Evolutionary conservation across 2,797 vertebrate genomes (phyloP).

Genomic region (Hypotaenidia okinawae): DNA sequence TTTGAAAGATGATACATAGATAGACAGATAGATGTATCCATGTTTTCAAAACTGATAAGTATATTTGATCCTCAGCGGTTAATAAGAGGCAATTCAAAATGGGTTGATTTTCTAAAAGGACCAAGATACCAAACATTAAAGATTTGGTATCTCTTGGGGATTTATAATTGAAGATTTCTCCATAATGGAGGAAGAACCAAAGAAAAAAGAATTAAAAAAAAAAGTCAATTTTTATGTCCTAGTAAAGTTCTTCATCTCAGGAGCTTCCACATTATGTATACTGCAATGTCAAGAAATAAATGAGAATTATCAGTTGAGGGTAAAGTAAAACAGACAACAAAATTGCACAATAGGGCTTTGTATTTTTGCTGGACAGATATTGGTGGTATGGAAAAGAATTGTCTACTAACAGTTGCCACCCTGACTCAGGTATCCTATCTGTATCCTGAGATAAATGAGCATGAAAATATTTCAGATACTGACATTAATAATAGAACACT

Average conservation of each 20-base stretch:
- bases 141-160: not conserved
- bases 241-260: not conserved
- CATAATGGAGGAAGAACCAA: not conserved
- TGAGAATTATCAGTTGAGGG: not conserved
- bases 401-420: not conserved
- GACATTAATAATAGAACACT: not conserved
- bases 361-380: not conserved
- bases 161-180: not conserved
- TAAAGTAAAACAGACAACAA: not conserved
- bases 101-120: not conserved
- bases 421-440: not conserved
- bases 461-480: not conserved
- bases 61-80: not conserved
- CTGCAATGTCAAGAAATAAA: conserved; percentile 5
- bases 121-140: not conserved
- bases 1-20: not conserved
- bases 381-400: not conserved
- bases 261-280: not conserved
- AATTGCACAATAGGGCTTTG: not conserved
- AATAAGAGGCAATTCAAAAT: not conserved
- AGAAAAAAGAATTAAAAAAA: not conserved
- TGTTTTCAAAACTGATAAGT: not conserved
- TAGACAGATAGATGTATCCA: not conserved
- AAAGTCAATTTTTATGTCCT: conserved; percentile 8
- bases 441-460: not conserved